Base-by-base conservation (phyloP, 2,888 invertebrate genomes). In the Ennomos quercinarius region DNA sequence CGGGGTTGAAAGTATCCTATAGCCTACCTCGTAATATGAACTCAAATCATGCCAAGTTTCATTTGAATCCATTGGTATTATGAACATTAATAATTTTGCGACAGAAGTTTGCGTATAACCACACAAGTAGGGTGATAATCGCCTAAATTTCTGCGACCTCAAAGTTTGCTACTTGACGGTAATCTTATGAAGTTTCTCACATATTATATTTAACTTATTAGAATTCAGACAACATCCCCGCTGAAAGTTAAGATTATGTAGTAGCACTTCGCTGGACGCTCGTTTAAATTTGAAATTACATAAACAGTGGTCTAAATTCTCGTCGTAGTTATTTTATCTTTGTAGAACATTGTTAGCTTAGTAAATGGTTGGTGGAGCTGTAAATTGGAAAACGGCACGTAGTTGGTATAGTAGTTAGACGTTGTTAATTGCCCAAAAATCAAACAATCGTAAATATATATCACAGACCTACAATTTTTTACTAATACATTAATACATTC, bases 311-410 rank as follows among this genome's bases (percentile, higher is more conserved):
- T 17, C 13, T 8, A 36, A 50, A 13, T 42, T 50, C 37, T 13
- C 50, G 36, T 9, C 8, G 17, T 17, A n/a, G n/a, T 17, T 50
- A 17, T 42, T 36, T 27, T 42, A 42, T 50, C 36, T 42, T 42
- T 27, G 27, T 50, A 50, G 11, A 11, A 13, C 13, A 42, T 40
- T 40, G 41, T 36, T 50, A 17, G 42, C 39, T 42, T 10, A n/a
- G 42, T n/a, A 10, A 36, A 42, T 42, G 42, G 42, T 10, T 10
- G 9, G 13, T 13, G 9, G 17, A 10, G 12, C 17, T 10, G 13
- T 42, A 17, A 42, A 27, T 27, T n/a, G 17, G 0, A 43, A 27
- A 27, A 11, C n/a, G 43, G 17, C 43, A 43, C 43, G 43, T 10
- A 43, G 43, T 43, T 43, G 1, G 43, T n/a, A 27, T 43, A 17